Evolutionary conservation across 2,797 vertebrate species (phyloP).

Genomic region (Enoplosus armatus): DNA sequence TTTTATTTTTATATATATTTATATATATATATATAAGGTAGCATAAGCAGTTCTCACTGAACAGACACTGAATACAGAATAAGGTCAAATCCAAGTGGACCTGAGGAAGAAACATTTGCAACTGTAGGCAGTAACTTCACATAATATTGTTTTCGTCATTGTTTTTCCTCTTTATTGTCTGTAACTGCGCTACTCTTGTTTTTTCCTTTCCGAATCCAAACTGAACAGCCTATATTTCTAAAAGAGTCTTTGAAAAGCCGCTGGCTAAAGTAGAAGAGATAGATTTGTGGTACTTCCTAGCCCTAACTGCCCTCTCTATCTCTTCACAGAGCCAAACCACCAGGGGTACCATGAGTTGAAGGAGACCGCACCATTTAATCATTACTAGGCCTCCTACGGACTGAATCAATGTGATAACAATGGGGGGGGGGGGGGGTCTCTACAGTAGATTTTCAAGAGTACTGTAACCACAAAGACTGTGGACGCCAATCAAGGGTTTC

Average conservation of each 20-base stretch:
- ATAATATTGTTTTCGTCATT: constrained; percentile 3
- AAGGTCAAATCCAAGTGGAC: constrained; percentile 5
- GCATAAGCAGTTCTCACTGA: constrained; percentile 9
- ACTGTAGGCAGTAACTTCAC: constrained; percentile 4
- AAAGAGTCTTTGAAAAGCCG: constrained; percentile 69
- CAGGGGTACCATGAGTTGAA: constrained; percentile 91
- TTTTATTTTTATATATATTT: too few relatives aligned
- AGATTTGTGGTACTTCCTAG: constrained; percentile 71
- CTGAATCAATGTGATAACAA: constrained; percentile 74
- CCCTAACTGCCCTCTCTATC: constrained; percentile 87
- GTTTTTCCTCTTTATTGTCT: not conserved
- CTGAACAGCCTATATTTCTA: constrained; percentile 57
- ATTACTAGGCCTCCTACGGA: constrained; percentile 84
- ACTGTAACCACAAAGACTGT: constrained; percentile 47
- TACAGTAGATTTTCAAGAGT: constrained; percentile 41
- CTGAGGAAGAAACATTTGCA: constrained; percentile 22
- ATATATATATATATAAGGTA: constrained; percentile 15
- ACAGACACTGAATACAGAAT: constrained; percentile 30
- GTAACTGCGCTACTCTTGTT: not conserved
- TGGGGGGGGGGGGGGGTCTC: constrained; percentile 24
- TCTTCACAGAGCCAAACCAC: constrained; percentile 89
- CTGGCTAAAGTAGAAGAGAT: constrained; percentile 54
- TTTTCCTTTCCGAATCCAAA: constrained; percentile 21
- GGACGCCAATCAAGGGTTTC: constrained; percentile 43
- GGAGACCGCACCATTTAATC: constrained; percentile 88